Evolutionary conservation across 2,888 invertebrate genomes (phyloP), one percentile per base, ranked within the genome.

Genomic region (Biston betularia): DNA sequence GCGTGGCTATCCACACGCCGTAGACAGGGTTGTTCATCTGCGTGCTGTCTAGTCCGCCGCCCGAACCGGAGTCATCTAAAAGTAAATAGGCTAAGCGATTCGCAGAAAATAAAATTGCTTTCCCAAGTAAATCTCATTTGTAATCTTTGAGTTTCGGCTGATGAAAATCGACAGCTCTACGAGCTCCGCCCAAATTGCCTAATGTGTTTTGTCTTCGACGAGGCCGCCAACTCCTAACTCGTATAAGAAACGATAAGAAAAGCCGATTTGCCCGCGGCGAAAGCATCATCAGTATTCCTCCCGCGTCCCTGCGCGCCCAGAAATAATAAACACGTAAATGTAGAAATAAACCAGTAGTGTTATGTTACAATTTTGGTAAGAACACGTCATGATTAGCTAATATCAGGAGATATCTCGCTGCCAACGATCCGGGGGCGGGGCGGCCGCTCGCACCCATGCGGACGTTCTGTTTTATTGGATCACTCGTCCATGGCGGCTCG

Each of bases 301-400:
- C 42, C 64, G 53, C 61, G 65, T 38, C 63, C 10, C 63, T 7
- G 58, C 60, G 14, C 45, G 56, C 52, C 46, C 40, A 71, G 55
- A 71, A 70, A 72, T 71, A 73, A 73, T 73, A 71, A 73, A 73
- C 73, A 71, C 68, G 71, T 61, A 71, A 67, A 72, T 71, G 66
- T 65, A 70, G 52, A 58, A 68, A 72, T 73, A 66, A 58, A 72
- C 66, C 67, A 71, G 56, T 73, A 73, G 68, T 72, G 71, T 73
- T 73, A 72, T 70, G 71, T 68, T 70, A 66, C 68, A 57, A 53
- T 66, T 56, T 65, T 33, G 56, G 61, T 10, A 4, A 45, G 53
- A 66, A 66, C 65, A 61, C 53, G 61, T 61, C 65, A 61, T 57
- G 61, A 61, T 66, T 66, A 66, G 65, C 65, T 53, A 56, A 61